Conservation (phyloP, 1,140 invertebrate genomes). For the Ctenoplectra terminalis region DNA sequence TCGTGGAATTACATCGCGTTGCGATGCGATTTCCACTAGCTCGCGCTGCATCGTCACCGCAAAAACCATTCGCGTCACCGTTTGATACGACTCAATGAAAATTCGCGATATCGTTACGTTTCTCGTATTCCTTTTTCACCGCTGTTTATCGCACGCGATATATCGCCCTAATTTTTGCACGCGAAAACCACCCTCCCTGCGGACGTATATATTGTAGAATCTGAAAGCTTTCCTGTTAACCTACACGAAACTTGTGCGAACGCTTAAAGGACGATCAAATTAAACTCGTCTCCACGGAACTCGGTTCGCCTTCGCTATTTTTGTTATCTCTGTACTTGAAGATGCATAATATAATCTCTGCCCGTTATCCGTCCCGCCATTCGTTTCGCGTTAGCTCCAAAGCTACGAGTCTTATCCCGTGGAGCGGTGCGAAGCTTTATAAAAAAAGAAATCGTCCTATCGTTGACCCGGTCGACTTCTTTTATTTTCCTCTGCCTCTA, state of each 20-base stretch:
- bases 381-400: conserved; percentile 33
- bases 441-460: conserved; percentile 13
- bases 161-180: background rate
- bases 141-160: background rate
- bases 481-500: background rate
- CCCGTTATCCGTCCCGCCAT: conserved; percentile 31
- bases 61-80: background rate
- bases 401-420: conserved; percentile 26
- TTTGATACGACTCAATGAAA: background rate
- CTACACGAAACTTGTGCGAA: conserved; percentile 1
- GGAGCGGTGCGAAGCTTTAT: conserved; percentile 5
- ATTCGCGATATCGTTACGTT: background rate
- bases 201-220: too few relatives aligned
- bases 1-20: background rate
- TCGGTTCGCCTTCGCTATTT: conserved; percentile 6
- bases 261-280: conserved; percentile 32
- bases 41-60: background rate
- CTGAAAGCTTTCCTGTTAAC: background rate
- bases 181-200: too few relatives aligned
- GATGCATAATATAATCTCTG: conserved; percentile 32
- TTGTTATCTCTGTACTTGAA: conserved; percentile 40
- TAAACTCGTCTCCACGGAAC: conserved; percentile 17
- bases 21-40: background rate
- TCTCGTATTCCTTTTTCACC: background rate
- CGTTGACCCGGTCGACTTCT: conserved; percentile 38